Conservation (phyloP, 2,797 vertebrate genomes). For the Macrochelys suwanniensis region DNA sequence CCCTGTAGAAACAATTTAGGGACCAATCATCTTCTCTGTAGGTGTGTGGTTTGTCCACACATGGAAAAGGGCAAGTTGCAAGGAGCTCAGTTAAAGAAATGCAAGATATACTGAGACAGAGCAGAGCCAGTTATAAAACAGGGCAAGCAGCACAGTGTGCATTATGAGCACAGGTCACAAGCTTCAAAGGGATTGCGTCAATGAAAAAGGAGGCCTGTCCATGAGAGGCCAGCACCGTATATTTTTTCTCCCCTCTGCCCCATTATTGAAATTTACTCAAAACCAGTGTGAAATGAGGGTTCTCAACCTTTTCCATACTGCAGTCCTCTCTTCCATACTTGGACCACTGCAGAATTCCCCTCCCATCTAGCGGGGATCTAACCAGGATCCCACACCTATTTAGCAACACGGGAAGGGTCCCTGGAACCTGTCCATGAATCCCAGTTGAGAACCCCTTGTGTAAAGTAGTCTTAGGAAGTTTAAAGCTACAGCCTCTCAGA, state of each 20-base stretch:
- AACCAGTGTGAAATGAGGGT: background rate
- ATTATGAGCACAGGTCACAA: background rate
- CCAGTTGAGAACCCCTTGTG: background rate
- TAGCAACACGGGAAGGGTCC: background rate
- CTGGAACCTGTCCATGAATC: background rate
- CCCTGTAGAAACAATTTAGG: background rate
- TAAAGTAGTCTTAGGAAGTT: background rate
- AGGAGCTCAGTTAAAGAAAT: conserved; percentile 12
- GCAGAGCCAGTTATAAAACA: background rate
- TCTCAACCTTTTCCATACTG: background rate
- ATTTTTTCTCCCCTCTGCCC: fast-evolving
- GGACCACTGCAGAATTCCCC: fast-evolving
- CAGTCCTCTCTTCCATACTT: background rate
- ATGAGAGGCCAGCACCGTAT: background rate
- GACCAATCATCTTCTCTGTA: background rate
- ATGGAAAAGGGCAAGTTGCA: conserved; percentile 11
- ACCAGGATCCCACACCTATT: fast-evolving
- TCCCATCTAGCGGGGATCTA: background rate
- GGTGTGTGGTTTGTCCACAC: background rate
- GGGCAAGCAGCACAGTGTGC: background rate
- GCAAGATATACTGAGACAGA: background rate
- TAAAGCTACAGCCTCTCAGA: fast-evolving
- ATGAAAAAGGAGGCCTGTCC: fast-evolving
- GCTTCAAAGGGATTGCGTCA: fast-evolving
- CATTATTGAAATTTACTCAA: background rate